Base-by-base conservation (phyloP, 92 coral and sea anemone genomes). In the Siderastrea radians region DNA sequence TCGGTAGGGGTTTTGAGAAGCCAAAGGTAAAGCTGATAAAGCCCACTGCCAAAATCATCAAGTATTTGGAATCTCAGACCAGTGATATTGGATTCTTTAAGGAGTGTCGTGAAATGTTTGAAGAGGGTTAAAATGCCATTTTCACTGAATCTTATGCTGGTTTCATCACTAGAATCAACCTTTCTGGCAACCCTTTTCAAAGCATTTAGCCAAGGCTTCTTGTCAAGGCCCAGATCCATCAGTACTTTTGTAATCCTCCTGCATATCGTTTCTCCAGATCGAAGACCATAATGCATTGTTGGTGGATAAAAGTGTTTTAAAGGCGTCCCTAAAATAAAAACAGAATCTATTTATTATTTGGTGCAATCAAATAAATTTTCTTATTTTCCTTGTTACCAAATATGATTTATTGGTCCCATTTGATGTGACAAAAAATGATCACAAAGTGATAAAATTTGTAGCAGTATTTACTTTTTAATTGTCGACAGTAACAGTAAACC, bases 71-170 rank as follows among this genome's bases (percentile, higher is more conserved):
- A 64, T 49, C 60, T 17, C 47, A 86, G 62, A 8, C 90, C 90
- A 9, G 57, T 64, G 58, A 90, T 77, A 49, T 87, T 87, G 61
- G 81, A 70, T 62, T 80, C 90, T 10, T 11, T 58, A 4, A 90
- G 64, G 65, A 74, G 52, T 5, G 55, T 61, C 8, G 87, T 81
- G 53, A 75, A 55, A 44, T 71, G 59, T 58, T 90, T 49, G 49
- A 73, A 54, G 85, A 86, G 87, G 38, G 83, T 54, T 49, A 82
- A 50, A 26, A 86, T 84, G 15, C 87, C 90, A 71, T 59, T 90
- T 53, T 90, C 91, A 90, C 80, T 86, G 54, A 90, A 90, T 57
- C 74, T 90, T 44, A 89, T 79, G 47, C 75, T 77, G 53, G 54
- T 73, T 46, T 84, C 83, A 15, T 84, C 86, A 16, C 51, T 46